Evolutionary conservation across 2,797 vertebrate genomes (phyloP).

Genomic region (Champsocephalus esox): DNA sequence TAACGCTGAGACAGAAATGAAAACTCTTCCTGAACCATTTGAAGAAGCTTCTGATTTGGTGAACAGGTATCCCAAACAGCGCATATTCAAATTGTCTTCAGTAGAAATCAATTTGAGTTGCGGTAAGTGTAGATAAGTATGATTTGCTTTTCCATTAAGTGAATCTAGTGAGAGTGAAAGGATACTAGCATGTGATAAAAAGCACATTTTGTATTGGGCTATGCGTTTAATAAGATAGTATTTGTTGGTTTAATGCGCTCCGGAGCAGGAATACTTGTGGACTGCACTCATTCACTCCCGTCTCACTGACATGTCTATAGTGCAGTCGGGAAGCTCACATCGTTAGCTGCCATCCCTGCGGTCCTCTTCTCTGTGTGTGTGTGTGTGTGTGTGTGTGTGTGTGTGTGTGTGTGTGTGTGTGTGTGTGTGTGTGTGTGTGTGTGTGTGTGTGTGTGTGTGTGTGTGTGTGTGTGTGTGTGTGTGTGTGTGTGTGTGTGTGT

Average conservation of each 20-base stretch:
- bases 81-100: not conserved
- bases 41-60: too few species aligned
- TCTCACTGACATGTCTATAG: slow-evolving; percentile 28
- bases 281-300: slow-evolving; percentile 13
- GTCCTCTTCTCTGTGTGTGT: not conserved
- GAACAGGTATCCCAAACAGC: too few species aligned
- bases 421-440: slow-evolving; percentile 3
- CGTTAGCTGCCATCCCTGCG: slow-evolving; percentile 13
- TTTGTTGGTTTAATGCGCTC: slow-evolving; percentile 8
- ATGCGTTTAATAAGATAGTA: slow-evolving; percentile 31
- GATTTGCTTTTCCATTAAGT: not conserved
- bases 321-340: slow-evolving; percentile 24
- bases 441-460: slow-evolving; percentile 3
- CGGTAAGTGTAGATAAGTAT: not conserved
- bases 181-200: slow-evolving; percentile 25
- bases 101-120: not conserved
- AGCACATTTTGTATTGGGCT: slow-evolving; percentile 20
- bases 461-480: not conserved
- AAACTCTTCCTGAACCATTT: not conserved
- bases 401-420: not conserved
- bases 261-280: slow-evolving; percentile 17
- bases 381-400: slow-evolving; percentile 11
- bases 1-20: not conserved
- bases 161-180: slow-evolving; percentile 1
- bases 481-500: slow-evolving; percentile 3